Conservation (phyloP, 2,113 vertebrate species). For the Gymnobelideus leadbeateri region DNA sequence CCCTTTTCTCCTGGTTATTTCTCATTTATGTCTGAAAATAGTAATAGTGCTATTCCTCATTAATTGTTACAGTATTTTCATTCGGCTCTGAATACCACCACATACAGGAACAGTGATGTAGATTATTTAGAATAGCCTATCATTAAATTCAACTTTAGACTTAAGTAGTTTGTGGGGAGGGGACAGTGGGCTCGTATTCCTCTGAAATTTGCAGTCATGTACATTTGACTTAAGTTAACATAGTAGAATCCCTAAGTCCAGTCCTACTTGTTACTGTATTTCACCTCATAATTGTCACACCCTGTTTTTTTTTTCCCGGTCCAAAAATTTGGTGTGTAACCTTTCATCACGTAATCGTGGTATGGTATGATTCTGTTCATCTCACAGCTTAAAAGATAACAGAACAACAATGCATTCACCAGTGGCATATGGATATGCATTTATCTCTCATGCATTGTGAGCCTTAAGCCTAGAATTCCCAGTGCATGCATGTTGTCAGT, state of each 20-base stretch:
- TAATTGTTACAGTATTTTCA: neutral
- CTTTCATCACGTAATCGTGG: too few relatives aligned
- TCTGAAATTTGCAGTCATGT: neutral
- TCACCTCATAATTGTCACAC: too few relatives aligned
- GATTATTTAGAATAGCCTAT: neutral
- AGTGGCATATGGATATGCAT: too few relatives aligned
- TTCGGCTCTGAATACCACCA: neutral
- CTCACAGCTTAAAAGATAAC: too few relatives aligned
- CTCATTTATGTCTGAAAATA: constrained; percentile 54
- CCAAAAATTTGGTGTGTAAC: too few relatives aligned
- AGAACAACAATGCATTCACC: too few relatives aligned
- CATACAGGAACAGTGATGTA: neutral
- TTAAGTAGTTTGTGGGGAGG: neutral
- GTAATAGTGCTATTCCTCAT: constrained; percentile 17
- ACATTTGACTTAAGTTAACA: constrained; percentile 29
- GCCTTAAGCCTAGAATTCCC: too few relatives aligned
- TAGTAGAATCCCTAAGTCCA: neutral
- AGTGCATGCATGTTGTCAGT: too few relatives aligned
- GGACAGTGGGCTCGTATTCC: neutral
- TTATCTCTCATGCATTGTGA: too few relatives aligned
- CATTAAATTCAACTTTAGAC: neutral
- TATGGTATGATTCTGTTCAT: too few relatives aligned
- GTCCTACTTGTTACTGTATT: too few relatives aligned
- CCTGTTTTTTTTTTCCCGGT: too few relatives aligned
- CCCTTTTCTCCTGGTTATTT: neutral